Evolutionary conservation across 2,797 vertebrate species (phyloP).

Genomic region (Notolepis coatsorum): DNA sequence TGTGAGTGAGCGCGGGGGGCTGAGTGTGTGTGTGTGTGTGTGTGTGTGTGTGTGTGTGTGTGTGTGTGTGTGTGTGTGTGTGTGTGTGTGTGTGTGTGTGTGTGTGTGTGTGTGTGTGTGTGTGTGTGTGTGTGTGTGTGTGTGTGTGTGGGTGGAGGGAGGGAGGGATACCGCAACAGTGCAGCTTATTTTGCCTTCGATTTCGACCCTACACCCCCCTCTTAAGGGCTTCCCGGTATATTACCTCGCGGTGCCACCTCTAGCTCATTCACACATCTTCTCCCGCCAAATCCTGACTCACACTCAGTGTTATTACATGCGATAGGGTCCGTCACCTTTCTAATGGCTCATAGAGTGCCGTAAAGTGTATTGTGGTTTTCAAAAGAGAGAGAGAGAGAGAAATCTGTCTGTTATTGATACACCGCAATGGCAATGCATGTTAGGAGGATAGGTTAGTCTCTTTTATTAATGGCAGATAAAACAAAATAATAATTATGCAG

Average conservation of each 20-base stretch:
- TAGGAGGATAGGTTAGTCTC: slow-evolving; percentile 7
- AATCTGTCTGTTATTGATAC: not conserved
- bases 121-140: not conserved
- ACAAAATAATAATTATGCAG: no score
- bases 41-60: not conserved
- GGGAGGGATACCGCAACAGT: slow-evolving; percentile 71
- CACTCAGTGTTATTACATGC: slow-evolving; percentile 21
- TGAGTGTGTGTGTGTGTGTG: not conserved
- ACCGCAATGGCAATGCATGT: not conserved
- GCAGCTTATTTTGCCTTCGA: slow-evolving; percentile 71
- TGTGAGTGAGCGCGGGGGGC: slow-evolving; percentile 43
- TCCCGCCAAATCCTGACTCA: slow-evolving; percentile 21
- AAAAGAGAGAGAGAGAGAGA: not conserved
- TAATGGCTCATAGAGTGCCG: slow-evolving; percentile 31
- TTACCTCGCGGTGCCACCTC: slow-evolving; percentile 28
- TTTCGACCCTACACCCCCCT: slow-evolving; percentile 63
- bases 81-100: slow-evolving; percentile 2
- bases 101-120: not conserved
- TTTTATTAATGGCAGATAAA: slow-evolving; percentile 10
- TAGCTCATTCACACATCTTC: slow-evolving; percentile 17
- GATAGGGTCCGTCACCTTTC: slow-evolving; percentile 15
- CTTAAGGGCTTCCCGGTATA: slow-evolving; percentile 41
- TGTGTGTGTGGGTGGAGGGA: slow-evolving; percentile 72
- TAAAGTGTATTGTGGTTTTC: slow-evolving; percentile 29
- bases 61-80: slow-evolving; percentile 24